Conservation (phyloP, 2,888 invertebrate genomes). For the Eueremaeus valkanovi region DNA sequence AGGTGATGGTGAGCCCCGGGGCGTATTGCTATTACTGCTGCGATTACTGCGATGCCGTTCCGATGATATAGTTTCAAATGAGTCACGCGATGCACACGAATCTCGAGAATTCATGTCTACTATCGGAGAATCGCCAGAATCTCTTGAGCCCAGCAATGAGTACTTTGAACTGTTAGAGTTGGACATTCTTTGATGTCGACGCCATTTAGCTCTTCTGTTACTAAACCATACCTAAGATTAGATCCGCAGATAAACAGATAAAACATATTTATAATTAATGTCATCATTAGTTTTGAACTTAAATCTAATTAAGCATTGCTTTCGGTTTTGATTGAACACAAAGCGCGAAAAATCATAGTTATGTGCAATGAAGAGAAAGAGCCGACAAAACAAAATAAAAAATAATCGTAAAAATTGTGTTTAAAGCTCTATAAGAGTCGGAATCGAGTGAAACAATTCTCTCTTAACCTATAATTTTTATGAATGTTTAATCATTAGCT, state of each 20-base stretch:
- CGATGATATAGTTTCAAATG: constrained; percentile 29
- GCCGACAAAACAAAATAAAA: too few species aligned
- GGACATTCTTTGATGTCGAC: constrained; percentile 86
- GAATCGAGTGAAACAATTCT: not conserved
- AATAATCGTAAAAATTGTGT: constrained; percentile 5
- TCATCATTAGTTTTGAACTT: too few species aligned
- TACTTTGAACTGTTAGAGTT: constrained; percentile 40
- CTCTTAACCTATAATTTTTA: constrained; percentile 14
- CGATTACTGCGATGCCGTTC: constrained; percentile 9
- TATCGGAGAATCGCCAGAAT: constrained; percentile 41
- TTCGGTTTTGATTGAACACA: too few species aligned
- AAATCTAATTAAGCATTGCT: too few species aligned
- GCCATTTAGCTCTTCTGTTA: constrained; percentile 98
- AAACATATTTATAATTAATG: too few species aligned
- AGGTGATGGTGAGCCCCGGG: constrained; percentile 19
- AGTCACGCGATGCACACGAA: constrained; percentile 38
- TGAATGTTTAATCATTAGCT: constrained; percentile 21
- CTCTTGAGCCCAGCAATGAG: constrained; percentile 36
- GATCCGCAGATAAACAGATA: too few species aligned
- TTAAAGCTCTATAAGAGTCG: not conserved
- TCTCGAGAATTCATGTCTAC: constrained; percentile 42
- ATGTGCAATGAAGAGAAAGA: not conserved
- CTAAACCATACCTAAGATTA: constrained; percentile 95
- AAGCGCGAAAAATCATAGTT: too few species aligned
- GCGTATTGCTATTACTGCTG: not conserved